Evolutionary conservation across 2,888 invertebrate species (phyloP), one percentile per base, ranked within the genome.

Genomic region (Colletes collaris): DNA sequence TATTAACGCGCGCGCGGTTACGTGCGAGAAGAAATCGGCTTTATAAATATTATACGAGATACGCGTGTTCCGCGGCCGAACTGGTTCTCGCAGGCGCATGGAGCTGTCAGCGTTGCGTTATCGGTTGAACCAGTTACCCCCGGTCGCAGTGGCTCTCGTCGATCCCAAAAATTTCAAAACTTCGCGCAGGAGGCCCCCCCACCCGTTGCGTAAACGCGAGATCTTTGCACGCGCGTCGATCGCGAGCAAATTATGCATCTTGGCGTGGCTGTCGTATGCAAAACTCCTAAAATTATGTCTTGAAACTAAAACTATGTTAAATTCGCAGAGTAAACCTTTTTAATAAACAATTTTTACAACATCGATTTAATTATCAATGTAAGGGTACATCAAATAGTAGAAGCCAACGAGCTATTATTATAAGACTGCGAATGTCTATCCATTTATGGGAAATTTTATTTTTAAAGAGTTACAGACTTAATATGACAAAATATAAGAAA

Each of bases 131-230:
- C 77, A 71, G 79, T 79, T 67, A 13, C 44, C 10, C 44, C 10
- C 44, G 19, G 40, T 49, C 35, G 16, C 63, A n/a, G 16, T 40
- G 35, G 53, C 46, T 58, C 56, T 16, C 19, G 76, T 49, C 40
- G 66, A n/a, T 58, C 63, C 64, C 67, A 19, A 77, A 79, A 79
- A 72, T 77, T 67, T 79, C 77, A 16, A 76, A 76, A 76, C 65
- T 46, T 49, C 5, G 11, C 35, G 10, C 55, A 8, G 19, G 16
- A 19, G 19, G 19, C 27, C 27, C 27, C 27, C 27, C 27, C 27
- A 0, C 27, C 27, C 27, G 52, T 60, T 10, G 60, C 50, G 44
- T 64, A 67, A 65, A 66, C 27, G 37, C 13, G n/a, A 11, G 19
- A 75, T 53, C 46, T n/a, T 63, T 68, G 44, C 71, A 27, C 16